phyloP scores from a whole-genome alignment of 2,797 vertebrate species.

The Cuculus canorus region DNA sequence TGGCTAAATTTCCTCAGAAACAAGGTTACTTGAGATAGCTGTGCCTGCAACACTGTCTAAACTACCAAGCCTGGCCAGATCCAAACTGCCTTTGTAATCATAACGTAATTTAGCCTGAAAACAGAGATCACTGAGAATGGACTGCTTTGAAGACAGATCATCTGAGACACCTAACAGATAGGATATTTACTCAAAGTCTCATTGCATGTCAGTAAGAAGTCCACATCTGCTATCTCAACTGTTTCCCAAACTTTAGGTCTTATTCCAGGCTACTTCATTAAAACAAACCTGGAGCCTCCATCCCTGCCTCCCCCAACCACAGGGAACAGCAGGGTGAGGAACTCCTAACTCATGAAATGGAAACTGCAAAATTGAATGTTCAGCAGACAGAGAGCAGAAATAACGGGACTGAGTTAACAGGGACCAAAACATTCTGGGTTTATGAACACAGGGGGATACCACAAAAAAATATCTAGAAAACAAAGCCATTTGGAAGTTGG shows the following conservation, averaged over 20 bases:
- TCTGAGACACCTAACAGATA: neutral
- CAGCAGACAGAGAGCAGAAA: neutral
- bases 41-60: neutral
- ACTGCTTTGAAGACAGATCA: neutral
- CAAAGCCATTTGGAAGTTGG: slow-evolving; percentile 18
- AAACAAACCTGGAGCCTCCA: neutral
- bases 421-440: neutral
- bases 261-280: neutral
- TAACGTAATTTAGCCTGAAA: neutral
- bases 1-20: neutral
- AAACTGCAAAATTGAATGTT: neutral
- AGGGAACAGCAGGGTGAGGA: neutral
- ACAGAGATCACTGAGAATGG: neutral
- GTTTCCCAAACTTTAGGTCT: neutral
- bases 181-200: neutral
- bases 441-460: neutral
- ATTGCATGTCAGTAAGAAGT: neutral
- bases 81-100: neutral
- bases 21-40: neutral
- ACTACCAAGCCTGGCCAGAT: neutral
- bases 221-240: neutral
- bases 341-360: neutral
- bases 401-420: neutral
- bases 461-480: slow-evolving; percentile 37
- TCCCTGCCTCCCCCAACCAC: neutral